Conservation (phyloP, 2,797 vertebrate species). For the Salmo trutta region DNA sequence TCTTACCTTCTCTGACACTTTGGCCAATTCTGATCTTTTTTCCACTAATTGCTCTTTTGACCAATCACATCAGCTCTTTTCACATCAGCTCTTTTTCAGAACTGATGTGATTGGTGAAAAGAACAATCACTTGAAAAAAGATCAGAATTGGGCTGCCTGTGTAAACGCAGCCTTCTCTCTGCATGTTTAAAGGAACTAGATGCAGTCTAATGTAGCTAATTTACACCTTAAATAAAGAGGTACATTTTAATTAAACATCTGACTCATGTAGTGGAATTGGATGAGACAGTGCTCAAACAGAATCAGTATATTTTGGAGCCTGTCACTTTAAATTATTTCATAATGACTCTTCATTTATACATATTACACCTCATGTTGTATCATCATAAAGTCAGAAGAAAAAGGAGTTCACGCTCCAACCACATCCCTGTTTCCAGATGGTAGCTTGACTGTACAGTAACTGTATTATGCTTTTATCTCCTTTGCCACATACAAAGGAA, state of each 20-base stretch:
- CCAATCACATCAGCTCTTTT: no score
- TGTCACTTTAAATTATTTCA: neutral
- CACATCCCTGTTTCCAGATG: neutral
- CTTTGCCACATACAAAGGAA: neutral
- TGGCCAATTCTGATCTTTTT: no score
- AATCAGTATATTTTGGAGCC: neutral
- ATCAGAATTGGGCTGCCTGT: no score
- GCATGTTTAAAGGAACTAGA: neutral
- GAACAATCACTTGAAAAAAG: no score
- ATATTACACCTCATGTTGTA: neutral
- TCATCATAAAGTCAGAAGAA: neutral
- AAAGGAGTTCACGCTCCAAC: neutral
- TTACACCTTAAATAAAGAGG: neutral
- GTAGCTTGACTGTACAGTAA: neutral
- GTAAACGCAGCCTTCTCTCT: neutral
- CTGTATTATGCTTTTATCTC: neutral
- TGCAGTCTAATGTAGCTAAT: neutral
- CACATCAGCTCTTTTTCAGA: no score
- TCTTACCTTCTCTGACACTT: neutral
- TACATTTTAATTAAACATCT: neutral
- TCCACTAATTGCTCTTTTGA: no score
- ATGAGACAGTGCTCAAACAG: neutral
- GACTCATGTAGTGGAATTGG: neutral
- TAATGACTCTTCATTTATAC: neutral
- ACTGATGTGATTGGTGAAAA: no score